Conservation (phyloP, 2,113 vertebrate species). For the Tringa solitaria region DNA sequence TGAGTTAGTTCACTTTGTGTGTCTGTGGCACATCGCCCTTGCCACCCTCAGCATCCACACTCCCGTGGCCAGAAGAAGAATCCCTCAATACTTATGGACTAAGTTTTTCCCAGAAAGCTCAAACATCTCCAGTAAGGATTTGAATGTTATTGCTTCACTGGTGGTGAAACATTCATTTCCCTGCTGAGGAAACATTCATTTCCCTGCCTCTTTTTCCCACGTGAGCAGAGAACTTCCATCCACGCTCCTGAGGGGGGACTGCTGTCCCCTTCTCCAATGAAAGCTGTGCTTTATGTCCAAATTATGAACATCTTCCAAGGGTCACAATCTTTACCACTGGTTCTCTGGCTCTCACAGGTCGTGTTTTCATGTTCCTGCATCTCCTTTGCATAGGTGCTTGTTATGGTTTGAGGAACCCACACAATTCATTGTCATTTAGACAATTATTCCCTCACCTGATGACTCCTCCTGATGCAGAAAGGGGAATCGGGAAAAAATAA, state of each 20-base stretch:
- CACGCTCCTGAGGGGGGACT: too few relatives aligned
- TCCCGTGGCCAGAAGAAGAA: neutral
- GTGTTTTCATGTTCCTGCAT: neutral
- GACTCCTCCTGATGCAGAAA: too few relatives aligned
- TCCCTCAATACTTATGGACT: neutral
- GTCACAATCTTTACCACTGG: neutral
- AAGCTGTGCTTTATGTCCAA: neutral
- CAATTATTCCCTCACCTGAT: too few relatives aligned
- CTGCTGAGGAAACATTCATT: neutral
- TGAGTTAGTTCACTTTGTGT: neutral
- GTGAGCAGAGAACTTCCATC: neutral
- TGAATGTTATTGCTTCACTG: neutral
- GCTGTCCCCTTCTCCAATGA: neutral
- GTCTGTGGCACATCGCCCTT: neutral
- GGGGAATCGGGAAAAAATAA: too few relatives aligned
- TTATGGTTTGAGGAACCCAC: too few relatives aligned
- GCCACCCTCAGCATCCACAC: too few relatives aligned
- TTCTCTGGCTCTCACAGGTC: neutral
- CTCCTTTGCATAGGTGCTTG: neutral
- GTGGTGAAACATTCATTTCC: neutral
- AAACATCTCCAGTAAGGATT: neutral
- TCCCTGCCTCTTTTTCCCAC: neutral
- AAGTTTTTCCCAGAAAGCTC: neutral
- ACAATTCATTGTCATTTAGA: too few relatives aligned
- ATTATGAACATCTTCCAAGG: neutral